phyloP scores from a whole-genome alignment of 1,140 invertebrate genomes.

The Neuroterus valhalla region DNA sequence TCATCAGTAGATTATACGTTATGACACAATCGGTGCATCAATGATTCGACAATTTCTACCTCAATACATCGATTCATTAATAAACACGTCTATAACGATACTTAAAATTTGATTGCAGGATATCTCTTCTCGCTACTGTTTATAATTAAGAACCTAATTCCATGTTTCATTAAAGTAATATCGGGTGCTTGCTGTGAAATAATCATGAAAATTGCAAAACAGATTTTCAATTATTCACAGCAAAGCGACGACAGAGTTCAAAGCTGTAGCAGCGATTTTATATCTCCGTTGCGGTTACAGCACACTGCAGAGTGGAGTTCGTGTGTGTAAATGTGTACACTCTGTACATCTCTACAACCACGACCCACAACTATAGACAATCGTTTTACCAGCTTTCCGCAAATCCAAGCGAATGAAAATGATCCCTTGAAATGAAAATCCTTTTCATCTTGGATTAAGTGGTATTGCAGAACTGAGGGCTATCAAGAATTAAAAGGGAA shows the following conservation, averaged over 20 bases:
- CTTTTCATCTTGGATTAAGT: constrained; percentile 25
- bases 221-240: constrained; percentile 28
- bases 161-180: not conserved
- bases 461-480: not conserved
- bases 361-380: constrained; percentile 21
- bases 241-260: constrained; percentile 16
- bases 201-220: constrained; percentile 23
- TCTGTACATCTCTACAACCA: constrained; percentile 12
- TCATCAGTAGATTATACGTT: not conserved
- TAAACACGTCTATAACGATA: not conserved
- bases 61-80: not conserved
- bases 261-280: constrained; percentile 10
- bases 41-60: not conserved
- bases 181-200: not conserved
- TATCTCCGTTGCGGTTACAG: constrained; percentile 13
- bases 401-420: constrained; percentile 28
- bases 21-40: not conserved
- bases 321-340: too few relatives aligned
- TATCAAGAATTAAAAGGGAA: constrained; percentile 10
- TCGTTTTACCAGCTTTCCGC: constrained; percentile 24
- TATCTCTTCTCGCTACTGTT: not conserved
- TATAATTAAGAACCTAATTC: constrained; percentile 8
- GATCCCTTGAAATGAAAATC: constrained; percentile 22
- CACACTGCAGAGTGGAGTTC: not conserved
- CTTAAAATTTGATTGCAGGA: not conserved